Evolutionary conservation across 1,140 invertebrate species (phyloP).

Genomic region (Palaemon carinicauda): DNA sequence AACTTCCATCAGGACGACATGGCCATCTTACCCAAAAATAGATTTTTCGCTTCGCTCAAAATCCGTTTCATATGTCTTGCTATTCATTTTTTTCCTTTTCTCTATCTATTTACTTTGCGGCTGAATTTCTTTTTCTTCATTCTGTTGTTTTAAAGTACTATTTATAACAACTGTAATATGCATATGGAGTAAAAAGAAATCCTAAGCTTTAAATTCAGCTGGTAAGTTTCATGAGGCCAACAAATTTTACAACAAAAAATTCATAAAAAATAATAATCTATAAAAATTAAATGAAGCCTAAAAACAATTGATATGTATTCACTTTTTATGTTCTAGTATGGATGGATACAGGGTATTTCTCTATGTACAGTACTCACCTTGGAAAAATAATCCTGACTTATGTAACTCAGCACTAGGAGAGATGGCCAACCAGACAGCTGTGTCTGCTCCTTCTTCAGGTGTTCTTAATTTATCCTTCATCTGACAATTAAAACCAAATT

Average conservation of each 20-base stretch:
- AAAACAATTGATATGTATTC: too few species aligned
- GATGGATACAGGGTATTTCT: neutral
- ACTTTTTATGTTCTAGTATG: too few species aligned
- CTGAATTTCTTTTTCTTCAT: neutral
- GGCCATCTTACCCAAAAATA: too few species aligned
- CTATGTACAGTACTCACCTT: conserved; percentile 62
- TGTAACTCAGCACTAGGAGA: conserved; percentile 63
- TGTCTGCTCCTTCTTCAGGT: conserved; percentile 68
- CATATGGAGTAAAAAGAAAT: too few species aligned
- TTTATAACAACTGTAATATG: too few species aligned
- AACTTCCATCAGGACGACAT: too few species aligned
- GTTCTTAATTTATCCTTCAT: conserved; percentile 67
- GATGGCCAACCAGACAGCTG: conserved; percentile 67
- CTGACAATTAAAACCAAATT: conserved; percentile 66
- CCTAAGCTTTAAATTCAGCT: too few species aligned
- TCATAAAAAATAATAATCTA: neutral
- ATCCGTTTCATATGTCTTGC: too few species aligned
- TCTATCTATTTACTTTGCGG: neutral
- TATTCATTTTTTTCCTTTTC: neutral
- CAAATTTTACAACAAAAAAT: neutral
- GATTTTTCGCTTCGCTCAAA: too few species aligned
- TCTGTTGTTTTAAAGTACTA: neutral
- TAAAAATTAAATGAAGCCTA: too few species aligned
- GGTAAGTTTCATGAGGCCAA: too few species aligned
- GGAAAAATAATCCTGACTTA: conserved; percentile 66